These are phyloP conservation scores for Rhipidura dahli DNA, from an alignment of 2,113 vertebrate genomes.

Conservation along the genomic window DNA sequence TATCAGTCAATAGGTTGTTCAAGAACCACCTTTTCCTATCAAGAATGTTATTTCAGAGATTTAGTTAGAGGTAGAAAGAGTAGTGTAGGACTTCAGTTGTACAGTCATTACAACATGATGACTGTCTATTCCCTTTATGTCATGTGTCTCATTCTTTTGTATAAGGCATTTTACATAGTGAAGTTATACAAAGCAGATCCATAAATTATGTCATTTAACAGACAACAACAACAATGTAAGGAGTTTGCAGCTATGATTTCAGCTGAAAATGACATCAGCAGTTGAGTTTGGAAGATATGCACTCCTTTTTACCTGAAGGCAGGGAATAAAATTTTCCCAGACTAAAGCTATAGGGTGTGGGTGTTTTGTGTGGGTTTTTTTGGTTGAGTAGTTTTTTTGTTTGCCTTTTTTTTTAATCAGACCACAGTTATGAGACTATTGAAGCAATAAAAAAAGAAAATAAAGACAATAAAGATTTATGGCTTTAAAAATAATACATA, in stretches of 20 bases:
- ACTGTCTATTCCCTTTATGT: not conserved
- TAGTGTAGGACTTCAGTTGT: rapidly evolving
- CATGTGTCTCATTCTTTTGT: not conserved
- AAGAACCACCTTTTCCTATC: not conserved
- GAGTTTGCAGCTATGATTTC: not conserved
- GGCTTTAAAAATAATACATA: not conserved
- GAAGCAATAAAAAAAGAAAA: not conserved
- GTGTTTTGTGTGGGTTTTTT: not conserved
- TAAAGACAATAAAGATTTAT: not conserved
- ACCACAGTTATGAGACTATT: not conserved
- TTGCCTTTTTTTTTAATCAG: not conserved
- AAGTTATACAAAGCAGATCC: not conserved
- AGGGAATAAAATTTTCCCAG: not conserved
- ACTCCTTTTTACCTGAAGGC: not conserved
- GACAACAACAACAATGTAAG: not conserved
- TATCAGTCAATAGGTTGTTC: not conserved
- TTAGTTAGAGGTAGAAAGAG: not conserved
- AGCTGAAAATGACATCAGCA: not conserved
- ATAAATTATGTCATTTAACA: not conserved
- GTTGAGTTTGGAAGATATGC: not conserved
- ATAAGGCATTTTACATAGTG: not conserved
- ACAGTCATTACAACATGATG: not conserved
- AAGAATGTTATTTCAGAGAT: not conserved
- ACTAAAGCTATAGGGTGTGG: not conserved
- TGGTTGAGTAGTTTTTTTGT: not conserved